phyloP scores from a whole-genome alignment of 2,113 vertebrate genomes.

The Monarcha castaneiventris region DNA sequence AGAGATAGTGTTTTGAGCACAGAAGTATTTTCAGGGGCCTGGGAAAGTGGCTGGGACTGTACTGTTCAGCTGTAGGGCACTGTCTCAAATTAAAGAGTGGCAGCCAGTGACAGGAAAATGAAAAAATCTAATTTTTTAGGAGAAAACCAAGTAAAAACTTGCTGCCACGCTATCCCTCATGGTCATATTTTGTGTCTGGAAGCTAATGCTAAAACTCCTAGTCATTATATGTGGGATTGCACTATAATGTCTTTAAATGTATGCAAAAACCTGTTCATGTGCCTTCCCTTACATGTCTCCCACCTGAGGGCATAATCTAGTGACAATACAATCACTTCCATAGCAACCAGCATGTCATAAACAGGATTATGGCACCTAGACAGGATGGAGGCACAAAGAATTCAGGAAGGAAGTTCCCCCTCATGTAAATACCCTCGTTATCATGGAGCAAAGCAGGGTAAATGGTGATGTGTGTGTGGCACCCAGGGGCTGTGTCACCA shows the following conservation, averaged over 20 bases:
- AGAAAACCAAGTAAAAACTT: not conserved
- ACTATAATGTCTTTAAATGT: not conserved
- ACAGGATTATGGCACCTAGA: not conserved
- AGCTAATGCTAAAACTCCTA: not conserved
- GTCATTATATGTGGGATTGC: not conserved
- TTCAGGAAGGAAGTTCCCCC: not conserved
- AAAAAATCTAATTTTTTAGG: not conserved
- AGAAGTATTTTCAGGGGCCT: not conserved
- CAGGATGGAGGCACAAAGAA: not conserved
- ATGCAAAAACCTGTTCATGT: not conserved
- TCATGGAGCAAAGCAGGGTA: not conserved
- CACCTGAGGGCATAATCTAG: not conserved
- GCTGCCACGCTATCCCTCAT: not conserved
- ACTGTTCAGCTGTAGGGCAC: not conserved
- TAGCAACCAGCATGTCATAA: not conserved
- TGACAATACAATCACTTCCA: not conserved
- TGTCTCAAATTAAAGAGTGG: not conserved
- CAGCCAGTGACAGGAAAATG: not conserved
- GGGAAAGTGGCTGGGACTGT: not conserved
- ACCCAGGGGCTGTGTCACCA: not conserved
- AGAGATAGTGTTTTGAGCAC: not conserved
- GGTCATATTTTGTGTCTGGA: not conserved
- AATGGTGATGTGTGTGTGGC: fast-evolving
- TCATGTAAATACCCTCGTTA: not conserved
- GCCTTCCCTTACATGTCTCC: not conserved